Conservation (phyloP, 1,140 invertebrate species). For the Psilanteris sp. region DNA sequence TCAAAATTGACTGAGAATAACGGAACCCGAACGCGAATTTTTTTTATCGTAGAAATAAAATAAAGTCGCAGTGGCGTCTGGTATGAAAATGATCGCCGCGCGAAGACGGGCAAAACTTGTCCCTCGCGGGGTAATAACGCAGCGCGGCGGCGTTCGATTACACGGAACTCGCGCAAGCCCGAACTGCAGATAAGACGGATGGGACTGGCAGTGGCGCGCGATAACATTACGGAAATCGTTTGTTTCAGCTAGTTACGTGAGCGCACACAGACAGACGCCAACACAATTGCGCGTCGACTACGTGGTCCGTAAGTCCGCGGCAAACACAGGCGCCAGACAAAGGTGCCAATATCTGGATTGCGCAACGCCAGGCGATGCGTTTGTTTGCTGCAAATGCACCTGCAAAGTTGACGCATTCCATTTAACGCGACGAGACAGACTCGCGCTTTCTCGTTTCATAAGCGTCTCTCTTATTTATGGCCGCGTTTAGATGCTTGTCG, state of each 20-base stretch:
- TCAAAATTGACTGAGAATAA: too few species aligned
- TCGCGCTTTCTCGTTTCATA: not conserved
- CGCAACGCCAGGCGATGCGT: conserved; percentile 10
- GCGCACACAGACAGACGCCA: not conserved
- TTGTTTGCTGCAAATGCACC: conserved; percentile 13
- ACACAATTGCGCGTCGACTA: too few species aligned
- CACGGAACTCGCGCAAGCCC: conserved; percentile 20
- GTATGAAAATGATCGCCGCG: conserved; percentile 25
- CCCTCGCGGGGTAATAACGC: too few species aligned
- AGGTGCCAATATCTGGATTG: conserved; percentile 41
- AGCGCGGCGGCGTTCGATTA: conserved; percentile 26
- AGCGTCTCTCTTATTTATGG: not conserved
- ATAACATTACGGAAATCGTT: conserved; percentile 54
- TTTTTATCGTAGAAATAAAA: too few species aligned
- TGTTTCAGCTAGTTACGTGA: conserved; percentile 50
- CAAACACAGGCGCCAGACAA: conserved; percentile 35
- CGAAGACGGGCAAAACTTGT: too few species aligned
- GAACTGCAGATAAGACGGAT: conserved; percentile 55
- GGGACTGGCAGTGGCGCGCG: conserved; percentile 43
- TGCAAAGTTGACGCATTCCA: conserved; percentile 14
- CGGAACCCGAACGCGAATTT: too few species aligned
- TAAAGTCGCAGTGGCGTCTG: too few species aligned
- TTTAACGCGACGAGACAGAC: not conserved
- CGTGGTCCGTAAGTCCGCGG: conserved; percentile 26
- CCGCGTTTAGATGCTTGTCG: not conserved